These are phyloP conservation scores for Drosophila mojavensis DNA, from an alignment of 1,140 invertebrate genomes.

Conservation along the genomic window DNA sequence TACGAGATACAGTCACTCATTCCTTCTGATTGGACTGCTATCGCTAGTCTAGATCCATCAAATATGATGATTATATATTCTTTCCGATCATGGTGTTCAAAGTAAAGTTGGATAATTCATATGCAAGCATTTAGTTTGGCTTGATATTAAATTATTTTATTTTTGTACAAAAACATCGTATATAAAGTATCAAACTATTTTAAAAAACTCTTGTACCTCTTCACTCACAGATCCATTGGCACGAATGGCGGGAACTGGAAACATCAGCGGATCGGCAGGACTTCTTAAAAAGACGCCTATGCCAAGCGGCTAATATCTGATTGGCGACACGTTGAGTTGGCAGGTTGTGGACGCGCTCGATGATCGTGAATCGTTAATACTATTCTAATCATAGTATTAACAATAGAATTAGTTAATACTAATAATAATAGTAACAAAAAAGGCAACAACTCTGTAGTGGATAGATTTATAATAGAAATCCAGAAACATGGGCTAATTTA, in stretches of 20 bases:
- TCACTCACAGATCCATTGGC: slow-evolving; percentile 80
- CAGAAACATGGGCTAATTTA: slow-evolving; percentile 19
- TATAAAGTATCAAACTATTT: background rate
- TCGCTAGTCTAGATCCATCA: too few species aligned
- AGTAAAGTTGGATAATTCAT: too few species aligned
- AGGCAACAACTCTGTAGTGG: slow-evolving; percentile 2
- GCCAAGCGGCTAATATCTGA: slow-evolving; percentile 59
- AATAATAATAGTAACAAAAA: slow-evolving; percentile 29
- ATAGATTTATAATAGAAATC: slow-evolving; percentile 15
- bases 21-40: background rate
- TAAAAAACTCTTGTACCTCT: background rate
- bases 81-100: too few species aligned
- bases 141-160: too few species aligned
- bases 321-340: background rate
- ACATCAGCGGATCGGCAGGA: slow-evolving; percentile 62
- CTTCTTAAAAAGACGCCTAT: slow-evolving; percentile 69
- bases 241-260: slow-evolving; percentile 81
- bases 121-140: too few species aligned
- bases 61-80: too few species aligned
- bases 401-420: slow-evolving; percentile 7
- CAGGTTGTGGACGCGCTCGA: too few species aligned
- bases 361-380: background rate
- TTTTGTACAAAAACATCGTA: too few species aligned
- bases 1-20: background rate
- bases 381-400: background rate